A percentile compares a stretch with the other conserved stretches of the same genome.
These are phyloP conservation scores for Cylindroiulus punctatus DNA, from an alignment of 2,888 invertebrate species.

Conservation along the genomic window DNA sequence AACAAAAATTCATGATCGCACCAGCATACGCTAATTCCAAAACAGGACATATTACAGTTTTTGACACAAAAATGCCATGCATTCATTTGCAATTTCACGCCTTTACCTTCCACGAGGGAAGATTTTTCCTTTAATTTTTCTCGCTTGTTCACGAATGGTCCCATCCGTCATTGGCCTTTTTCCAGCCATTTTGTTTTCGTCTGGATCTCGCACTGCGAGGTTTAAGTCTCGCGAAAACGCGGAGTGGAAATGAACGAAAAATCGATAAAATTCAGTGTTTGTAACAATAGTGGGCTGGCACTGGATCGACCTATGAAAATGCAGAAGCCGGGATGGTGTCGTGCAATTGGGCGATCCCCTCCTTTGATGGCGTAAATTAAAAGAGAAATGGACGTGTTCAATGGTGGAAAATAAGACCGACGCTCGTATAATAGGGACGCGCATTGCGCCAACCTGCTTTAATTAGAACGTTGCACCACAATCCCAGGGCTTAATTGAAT, in stretches of 20 bases:
- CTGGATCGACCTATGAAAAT: conserved; percentile 33
- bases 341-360: conserved; percentile 19
- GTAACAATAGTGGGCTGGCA: conserved; percentile 48
- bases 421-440: not conserved
- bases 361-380: conserved; percentile 48
- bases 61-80: no score
- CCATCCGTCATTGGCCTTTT: not conserved
- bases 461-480: not conserved
- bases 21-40: no score
- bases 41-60: no score
- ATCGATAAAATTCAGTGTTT: conserved; percentile 36
- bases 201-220: not conserved
- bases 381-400: conserved; percentile 39
- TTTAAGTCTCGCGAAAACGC: not conserved
- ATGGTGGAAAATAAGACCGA: conserved; percentile 29
- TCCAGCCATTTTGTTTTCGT: not conserved
- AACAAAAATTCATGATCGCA: no score
- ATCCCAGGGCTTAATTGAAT: conserved; percentile 23
- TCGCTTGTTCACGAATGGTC: not conserved
- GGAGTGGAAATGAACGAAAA: conserved; percentile 35
- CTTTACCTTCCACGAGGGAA: no score
- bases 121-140: no score
- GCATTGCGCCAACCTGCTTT: conserved; percentile 32
- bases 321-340: not conserved
- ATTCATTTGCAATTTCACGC: no score